Evolutionary conservation across 1,140 invertebrate species (phyloP), one percentile per base, ranked within the genome.

Genomic region (Mactra quadrangularis): DNA sequence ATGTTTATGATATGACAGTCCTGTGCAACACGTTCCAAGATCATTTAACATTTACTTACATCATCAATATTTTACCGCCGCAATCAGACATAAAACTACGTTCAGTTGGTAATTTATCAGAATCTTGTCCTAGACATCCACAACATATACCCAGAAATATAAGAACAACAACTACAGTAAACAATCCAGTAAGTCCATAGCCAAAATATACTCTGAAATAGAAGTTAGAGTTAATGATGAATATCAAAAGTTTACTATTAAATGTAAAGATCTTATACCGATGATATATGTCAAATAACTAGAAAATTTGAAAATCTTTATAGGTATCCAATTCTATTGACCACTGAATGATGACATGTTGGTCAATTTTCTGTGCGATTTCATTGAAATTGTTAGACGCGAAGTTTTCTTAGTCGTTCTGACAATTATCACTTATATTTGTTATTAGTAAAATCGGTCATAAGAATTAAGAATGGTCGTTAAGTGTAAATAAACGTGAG

Each of bases 191-290:
- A 31, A 79, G 50, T 2, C 60, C 76, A 17, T 53, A 79, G 7
- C 76, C 76, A 27, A 79, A 79, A 27, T 79, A 79, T 41, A 79
- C 50, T 22, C 76, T 79, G 62, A 1, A 79, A 59, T 22, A 33
- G 31, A 13, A 31, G 9, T 25, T 19, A 11, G 13, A 9, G 22
- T 11, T 22, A 22, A n/a, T n/a, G n/a, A 50, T 13, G n/a, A 50
- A n/a, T n/a, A 11, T 50, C 47, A 11, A 50, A 11, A 50, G 47
- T 11, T 13, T 11, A 11, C n/a, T 50, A 50, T 13, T 13, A 13
- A 50, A 50, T 13, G n/a, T 13, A 50, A 50, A 50, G 11, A 50
- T n/a, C 11, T 13, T 50, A 11, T 13, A 50, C 11, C 11, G 11
- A 50, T n/a, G 47, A 50, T 50, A 11, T n/a, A 50, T n/a, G 47